These are phyloP conservation scores for Brachionus angularis DNA, from an alignment of 1,140 invertebrate species.

Conservation along the genomic window DNA sequence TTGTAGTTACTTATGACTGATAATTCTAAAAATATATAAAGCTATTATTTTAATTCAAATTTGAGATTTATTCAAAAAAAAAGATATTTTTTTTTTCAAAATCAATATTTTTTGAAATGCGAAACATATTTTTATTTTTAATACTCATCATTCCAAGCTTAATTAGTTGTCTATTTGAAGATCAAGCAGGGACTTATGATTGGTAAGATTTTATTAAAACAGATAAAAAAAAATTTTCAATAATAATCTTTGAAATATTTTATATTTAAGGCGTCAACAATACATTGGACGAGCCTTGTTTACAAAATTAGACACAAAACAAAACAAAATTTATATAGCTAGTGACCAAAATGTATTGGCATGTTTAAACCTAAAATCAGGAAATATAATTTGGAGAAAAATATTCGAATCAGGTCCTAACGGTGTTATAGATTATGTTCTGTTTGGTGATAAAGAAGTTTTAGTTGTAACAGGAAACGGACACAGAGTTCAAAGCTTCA, in stretches of 20 bases:
- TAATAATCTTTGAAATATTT: not conserved
- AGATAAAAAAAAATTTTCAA: not conserved
- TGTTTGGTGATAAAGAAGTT: conserved; percentile 3
- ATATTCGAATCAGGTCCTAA: conserved; percentile 4
- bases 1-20: too few relatives aligned
- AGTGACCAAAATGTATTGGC: conserved; percentile 24
- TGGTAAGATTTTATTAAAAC: conserved; percentile 28
- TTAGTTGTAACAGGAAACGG: conserved; percentile 16
- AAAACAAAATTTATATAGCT: not conserved
- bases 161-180: conserved; percentile 2
- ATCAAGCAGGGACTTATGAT: conserved; percentile 24
- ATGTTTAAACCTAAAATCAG: conserved; percentile 15
- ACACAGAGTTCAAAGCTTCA: conserved; percentile 10
- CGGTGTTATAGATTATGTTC: conserved; percentile 26
- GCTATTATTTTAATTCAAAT: too few relatives aligned
- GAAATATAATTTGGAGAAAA: conserved; percentile 43
- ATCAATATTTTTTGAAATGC: too few relatives aligned
- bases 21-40: too few relatives aligned
- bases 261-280: conserved; percentile 23
- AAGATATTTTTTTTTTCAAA: too few relatives aligned
- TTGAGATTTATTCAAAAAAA: too few relatives aligned
- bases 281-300: conserved; percentile 18
- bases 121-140: too few relatives aligned
- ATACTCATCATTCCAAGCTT: conserved; percentile 2
- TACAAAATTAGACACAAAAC: conserved; percentile 1